Evolutionary conservation across 2,797 vertebrate species (phyloP).

Genomic region (Avahi laniger): DNA sequence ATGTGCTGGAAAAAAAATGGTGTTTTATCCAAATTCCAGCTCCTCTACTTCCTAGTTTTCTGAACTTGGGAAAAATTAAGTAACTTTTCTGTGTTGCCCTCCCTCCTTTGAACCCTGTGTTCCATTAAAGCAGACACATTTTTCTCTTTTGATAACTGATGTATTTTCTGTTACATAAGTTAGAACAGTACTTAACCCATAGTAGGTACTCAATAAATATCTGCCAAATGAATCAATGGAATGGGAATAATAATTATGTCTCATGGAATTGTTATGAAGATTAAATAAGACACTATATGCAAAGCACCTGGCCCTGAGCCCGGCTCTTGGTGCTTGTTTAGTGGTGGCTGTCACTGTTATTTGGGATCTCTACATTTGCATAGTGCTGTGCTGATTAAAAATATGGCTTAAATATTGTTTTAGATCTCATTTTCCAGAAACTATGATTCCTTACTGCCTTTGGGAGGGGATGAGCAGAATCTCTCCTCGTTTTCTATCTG

Average conservation of each 20-base stretch:
- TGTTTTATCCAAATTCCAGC: not conserved
- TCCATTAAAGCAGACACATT: not conserved
- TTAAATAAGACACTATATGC: not conserved
- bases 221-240: not conserved
- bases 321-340: not conserved
- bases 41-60: not conserved
- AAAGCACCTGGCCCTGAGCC: not conserved
- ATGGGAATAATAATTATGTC: not conserved
- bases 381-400: not conserved
- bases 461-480: not conserved
- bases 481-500: not conserved
- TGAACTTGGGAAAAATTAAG: not conserved
- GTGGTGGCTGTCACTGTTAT: not conserved
- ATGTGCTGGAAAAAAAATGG: not conserved
- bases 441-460: not conserved
- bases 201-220: not conserved
- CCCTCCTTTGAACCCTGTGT: not conserved
- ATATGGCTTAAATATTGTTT: not conserved
- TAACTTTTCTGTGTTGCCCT: not conserved
- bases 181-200: not conserved
- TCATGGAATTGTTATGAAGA: not conserved
- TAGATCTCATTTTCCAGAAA: not conserved
- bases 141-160: not conserved
- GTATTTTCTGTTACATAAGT: not conserved
- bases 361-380: not conserved